Base-by-base conservation (phyloP, 2,797 vertebrate genomes). In the Rhinichthys osculus region DNA sequence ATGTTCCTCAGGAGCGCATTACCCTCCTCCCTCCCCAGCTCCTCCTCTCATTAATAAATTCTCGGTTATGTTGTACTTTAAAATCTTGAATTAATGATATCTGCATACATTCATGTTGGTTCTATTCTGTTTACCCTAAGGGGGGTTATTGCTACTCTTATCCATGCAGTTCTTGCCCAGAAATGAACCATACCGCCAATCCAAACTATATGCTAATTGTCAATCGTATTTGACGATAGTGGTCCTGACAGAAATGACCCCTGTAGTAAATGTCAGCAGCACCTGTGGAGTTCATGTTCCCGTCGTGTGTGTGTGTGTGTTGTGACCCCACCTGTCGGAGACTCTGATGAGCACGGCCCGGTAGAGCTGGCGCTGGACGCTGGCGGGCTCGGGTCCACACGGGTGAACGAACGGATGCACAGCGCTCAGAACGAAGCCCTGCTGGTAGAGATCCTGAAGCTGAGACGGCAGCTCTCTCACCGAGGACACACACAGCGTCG, bases 401-500 rank as follows among this genome's bases (percentile, higher is more conserved):
- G 96, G 96, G 88, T 98, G 97, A 92, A 99, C 95, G 87, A 99
- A 99, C 5, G 98, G 97, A 90, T 99, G 98, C 86, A 99, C 94
- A 44, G 97, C 93, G 1, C 95, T 97, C 94, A 99, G 95, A 0
- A 96, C 70, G 82, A 97, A 99, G 80, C 97, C 98, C 93, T 98
- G 97, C 94, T 98, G 97, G 95, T 99, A 99, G 64, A 98, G 95
- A 82, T 98, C 98, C 93, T 96, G 96, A 84, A 99, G 96, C 94
- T 98, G 97, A 87, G 94, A 90, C 0, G 98, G 98, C 89, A 99
- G 95, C 94, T 99, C 97, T 44, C 92, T 92, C 90, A 99, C 95
- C 2, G 98, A 99, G 21, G 97, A 95, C 79, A 99, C 95, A 40
- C 96, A 96, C 92, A 98, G 95, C 1, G 97, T 97, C 21, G 97